Evolutionary conservation across 2,113 vertebrate species (phyloP).

Genomic region (Tamias sibiricus): DNA sequence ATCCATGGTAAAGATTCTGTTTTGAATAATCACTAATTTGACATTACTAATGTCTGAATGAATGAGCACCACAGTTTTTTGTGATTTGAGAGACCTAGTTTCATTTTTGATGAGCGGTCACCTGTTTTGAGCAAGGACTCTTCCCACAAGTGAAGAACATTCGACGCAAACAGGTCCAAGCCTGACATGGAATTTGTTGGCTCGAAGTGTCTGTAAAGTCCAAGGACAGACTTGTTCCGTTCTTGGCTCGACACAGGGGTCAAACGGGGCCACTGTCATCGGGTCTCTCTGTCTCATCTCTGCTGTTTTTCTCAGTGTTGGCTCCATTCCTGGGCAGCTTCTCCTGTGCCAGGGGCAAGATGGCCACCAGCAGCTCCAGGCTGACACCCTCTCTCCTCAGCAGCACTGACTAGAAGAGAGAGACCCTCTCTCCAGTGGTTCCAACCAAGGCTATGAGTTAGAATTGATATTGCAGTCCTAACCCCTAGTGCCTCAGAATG

Average conservation of each 20-base stretch:
- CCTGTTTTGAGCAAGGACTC: background rate
- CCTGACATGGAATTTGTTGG: background rate
- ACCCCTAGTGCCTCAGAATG: too few relatives aligned
- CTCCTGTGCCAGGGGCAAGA: background rate
- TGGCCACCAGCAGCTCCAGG: background rate
- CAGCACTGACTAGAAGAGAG: background rate
- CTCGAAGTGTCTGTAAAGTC: background rate
- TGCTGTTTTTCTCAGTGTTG: background rate
- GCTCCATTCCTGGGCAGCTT: background rate
- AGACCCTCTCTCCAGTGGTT: background rate
- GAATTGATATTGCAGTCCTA: background rate
- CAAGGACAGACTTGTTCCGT: background rate
- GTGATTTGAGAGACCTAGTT: background rate
- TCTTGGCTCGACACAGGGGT: background rate
- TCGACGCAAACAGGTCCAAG: background rate
- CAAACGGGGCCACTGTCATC: background rate
- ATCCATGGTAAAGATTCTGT: background rate
- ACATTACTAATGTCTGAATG: background rate
- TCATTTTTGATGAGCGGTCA: background rate
- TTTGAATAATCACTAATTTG: background rate
- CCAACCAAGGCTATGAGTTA: background rate
- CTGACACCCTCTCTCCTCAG: background rate
- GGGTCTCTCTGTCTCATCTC: background rate
- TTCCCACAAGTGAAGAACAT: background rate
- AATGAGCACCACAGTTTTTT: too few relatives aligned